Evolutionary conservation across 2,888 invertebrate species (phyloP), one percentile per base, ranked within the genome.

Genomic region (Orthonychiurus folsomi): DNA sequence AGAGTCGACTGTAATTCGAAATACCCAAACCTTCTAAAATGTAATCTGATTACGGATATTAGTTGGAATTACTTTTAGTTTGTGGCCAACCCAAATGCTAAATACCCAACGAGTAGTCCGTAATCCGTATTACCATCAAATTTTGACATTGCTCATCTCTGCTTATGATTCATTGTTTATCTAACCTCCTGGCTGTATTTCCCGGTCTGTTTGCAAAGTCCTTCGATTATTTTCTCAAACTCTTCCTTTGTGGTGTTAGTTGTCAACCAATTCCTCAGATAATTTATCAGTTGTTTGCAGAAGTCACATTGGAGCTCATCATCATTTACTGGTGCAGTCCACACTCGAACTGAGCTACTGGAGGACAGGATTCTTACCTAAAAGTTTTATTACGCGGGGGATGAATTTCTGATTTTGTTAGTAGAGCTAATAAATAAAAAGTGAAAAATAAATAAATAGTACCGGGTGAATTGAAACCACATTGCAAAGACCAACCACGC

Each of bases 191-290:
- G 75, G 67, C 85, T 82, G 77, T 89, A 90, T 12, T 81, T 80
- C 64, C 84, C 84, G 0, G 87, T 86, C 78, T 90, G 88, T 68
- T 86, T 87, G 80, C 92, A 92, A 2, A 92, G 79, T 64, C 91
- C 78, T 74, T 84, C 80, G 18, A 90, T 75, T 0, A 92, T 85
- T 74, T 82, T 80, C 76, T 87, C 83, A 78, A 93, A 93, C 78
- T 93, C 89, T 0, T 79, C 73, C 76, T 88, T 87, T 0, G 93
- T 91, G 0, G 92, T 90, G 76, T 93, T 91, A 21, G 92, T 86
- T 27, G 89, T 81, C 25, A 93, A 77, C 3, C 90, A 80, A 75
- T 92, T 88, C 66, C 86, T 84, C 69, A 92, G 79, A 77, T 93
- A 91, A 24, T 80, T 79, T 0, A 92, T 86, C 58, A 93, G 78